Evolutionary conservation across 2,888 invertebrate species (phyloP).

Genomic region (Pyrrhia umbra): DNA sequence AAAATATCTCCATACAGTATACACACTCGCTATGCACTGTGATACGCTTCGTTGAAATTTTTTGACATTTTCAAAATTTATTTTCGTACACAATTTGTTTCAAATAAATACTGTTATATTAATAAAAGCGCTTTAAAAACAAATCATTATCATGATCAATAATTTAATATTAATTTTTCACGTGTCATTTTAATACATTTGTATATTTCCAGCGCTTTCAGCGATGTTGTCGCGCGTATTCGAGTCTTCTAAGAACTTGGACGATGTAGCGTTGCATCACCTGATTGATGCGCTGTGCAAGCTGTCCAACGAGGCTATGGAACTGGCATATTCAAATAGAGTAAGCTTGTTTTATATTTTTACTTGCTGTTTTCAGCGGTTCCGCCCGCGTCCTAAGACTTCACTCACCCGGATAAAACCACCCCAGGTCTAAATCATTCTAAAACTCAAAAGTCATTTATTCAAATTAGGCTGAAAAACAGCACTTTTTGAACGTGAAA

Average conservation of each 20-base stretch:
- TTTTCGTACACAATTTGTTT: constrained; percentile 3
- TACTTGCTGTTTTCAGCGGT: too few species aligned
- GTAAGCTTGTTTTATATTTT: constrained; percentile 81
- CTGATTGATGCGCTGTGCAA: constrained; percentile 99
- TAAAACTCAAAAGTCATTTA: too few species aligned
- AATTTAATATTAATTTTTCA: background rate
- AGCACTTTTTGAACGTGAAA: too few species aligned
- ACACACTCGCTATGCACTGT: constrained; percentile 56
- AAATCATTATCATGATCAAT: constrained; percentile 5
- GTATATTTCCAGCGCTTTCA: constrained; percentile 91
- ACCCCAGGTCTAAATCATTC: too few species aligned
- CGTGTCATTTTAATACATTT: background rate
- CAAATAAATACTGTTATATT: background rate
- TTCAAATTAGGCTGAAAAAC: too few species aligned
- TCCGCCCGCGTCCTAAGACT: background rate
- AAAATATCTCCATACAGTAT: background rate
- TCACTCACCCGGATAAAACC: too few species aligned
- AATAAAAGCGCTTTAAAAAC: constrained; percentile 16
- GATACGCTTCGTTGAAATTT: constrained; percentile 44
- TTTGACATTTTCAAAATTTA: constrained; percentile 1
- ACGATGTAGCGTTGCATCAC: constrained; percentile 98
- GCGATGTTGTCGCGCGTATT: constrained; percentile 98
- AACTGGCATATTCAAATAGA: constrained; percentile 97
- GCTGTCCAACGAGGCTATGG: constrained; percentile 99
- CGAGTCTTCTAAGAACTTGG: constrained; percentile 97